Percentiles rank a stretch among this genome's conserved stretches.
These are phyloP conservation scores for Lichenostomus cassidix DNA, from an alignment of 2,113 vertebrate genomes.

Conservation along the genomic window DNA sequence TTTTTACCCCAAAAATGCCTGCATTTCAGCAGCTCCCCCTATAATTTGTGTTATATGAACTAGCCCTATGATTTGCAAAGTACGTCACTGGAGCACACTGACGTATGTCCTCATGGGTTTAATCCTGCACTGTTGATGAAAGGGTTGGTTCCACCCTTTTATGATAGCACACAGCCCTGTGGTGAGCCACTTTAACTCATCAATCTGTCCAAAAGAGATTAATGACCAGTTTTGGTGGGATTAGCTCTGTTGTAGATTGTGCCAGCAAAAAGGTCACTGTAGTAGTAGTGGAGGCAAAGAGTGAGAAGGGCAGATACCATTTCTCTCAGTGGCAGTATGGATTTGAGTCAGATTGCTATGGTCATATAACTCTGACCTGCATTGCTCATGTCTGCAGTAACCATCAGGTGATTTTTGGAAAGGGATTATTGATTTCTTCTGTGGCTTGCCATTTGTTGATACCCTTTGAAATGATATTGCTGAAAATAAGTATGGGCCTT, in stretches of 20 bases:
- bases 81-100: conserved; percentile 29
- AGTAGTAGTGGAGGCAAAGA: neutral
- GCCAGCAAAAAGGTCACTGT: neutral
- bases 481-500: neutral
- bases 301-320: neutral
- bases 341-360: neutral
- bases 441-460: neutral
- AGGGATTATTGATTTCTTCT: neutral
- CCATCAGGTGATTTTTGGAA: neutral
- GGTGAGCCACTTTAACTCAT: neutral
- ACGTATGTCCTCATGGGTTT: conserved; percentile 38
- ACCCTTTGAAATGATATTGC: neutral
- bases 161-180: neutral
- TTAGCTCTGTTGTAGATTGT: neutral
- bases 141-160: conserved; percentile 13
- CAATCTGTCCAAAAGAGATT: neutral
- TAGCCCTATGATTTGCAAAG: neutral
- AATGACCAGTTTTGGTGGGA: neutral
- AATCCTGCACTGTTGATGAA: conserved; percentile 41
- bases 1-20: neutral
- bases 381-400: neutral
- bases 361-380: neutral
- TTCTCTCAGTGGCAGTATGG: neutral
- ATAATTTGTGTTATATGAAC: neutral
- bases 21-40: neutral